Base-by-base conservation (phyloP, 2,888 invertebrate species). In the Trachelus stipa region DNA sequence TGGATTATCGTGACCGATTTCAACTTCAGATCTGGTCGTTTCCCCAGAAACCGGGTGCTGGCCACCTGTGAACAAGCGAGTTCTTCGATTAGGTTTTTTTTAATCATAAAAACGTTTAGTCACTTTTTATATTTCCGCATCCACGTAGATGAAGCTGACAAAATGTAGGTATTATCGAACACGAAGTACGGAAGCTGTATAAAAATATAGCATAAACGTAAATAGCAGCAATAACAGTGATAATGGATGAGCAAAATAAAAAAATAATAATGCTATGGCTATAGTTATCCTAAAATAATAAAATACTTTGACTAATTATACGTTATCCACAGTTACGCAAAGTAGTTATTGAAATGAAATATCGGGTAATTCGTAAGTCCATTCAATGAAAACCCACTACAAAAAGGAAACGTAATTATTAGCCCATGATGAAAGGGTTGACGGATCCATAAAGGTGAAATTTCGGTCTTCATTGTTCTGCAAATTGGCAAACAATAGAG, bases 1-100 rank as follows among this genome's bases (percentile, higher is more conserved):
- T 97, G 97, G 89, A 97, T 96, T 91, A 97, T 97, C 86, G 97
- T 97, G 85, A 97, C 95, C 33, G 96, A 96, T 92, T 97, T 97
- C 87, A 96, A 93, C 92, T 97, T 97, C 91, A 95, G 94, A 92
- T 96, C 95, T 82, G 95, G 94, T 83, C 95, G 94, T 87, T 97
- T 97, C 88, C 97, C 96, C 88, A 97, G 93, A 88, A 96, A 93
- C 87, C 95, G 95, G 85, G 96, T 96, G 93, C 96, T 96, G 89
- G 95, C 93, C 88, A 96, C 94, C 97, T 97, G 92, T 37, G 71
- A 71, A 71, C 71, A 71, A 31, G 23, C 4, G 71, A 34, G 71
- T 71, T 71, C 2, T 9, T 71, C 31, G 11, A 1, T 34, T 56
- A 56, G 40, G 15, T 40, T 40, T 40, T 40, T 15, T 40, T 56